A percentile compares a stretch with the other conserved stretches of the same genome.
Evolutionary conservation across 2,113 vertebrate species (phyloP).

Genomic region (Girardinichthys multiradiatus): DNA sequence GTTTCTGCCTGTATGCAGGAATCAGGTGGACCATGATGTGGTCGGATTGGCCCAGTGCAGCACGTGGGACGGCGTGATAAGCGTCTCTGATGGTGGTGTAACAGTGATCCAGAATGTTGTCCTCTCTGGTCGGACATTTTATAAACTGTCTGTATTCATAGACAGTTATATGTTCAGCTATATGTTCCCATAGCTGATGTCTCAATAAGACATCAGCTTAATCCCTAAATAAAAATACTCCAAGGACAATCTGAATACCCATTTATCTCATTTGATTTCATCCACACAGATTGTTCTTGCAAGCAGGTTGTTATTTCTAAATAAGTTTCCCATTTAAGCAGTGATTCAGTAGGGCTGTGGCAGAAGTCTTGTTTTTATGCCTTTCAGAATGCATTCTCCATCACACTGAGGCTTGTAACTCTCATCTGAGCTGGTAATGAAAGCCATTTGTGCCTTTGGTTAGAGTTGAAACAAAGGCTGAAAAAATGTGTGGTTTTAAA

Average conservation of each 20-base stretch:
- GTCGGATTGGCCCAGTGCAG: too few relatives aligned
- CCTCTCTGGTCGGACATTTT: too few relatives aligned
- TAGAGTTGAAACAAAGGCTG: not conserved
- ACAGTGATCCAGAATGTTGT: too few relatives aligned
- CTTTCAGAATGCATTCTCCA: too few relatives aligned
- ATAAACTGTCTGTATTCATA: too few relatives aligned
- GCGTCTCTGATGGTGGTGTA: too few relatives aligned
- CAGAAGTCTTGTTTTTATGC: constrained; percentile 54
- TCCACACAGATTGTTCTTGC: constrained; percentile 31
- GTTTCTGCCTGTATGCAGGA: too few relatives aligned
- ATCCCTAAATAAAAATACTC: constrained; percentile 38
- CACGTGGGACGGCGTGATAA: too few relatives aligned
- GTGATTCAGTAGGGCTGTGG: constrained; percentile 57
- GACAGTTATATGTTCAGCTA: too few relatives aligned
- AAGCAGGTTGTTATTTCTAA: constrained; percentile 52
- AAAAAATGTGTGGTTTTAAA: not conserved
- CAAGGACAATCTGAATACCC: constrained; percentile 45
- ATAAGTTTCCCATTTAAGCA: constrained; percentile 48
- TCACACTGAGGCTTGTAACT: constrained; percentile 35
- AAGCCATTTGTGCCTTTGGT: constrained; percentile 30
- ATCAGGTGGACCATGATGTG: too few relatives aligned
- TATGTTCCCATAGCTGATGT: too few relatives aligned
- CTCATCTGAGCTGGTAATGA: constrained; percentile 30
- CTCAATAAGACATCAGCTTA: constrained; percentile 45
- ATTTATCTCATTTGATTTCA: constrained; percentile 46